Evolutionary conservation across 2,797 vertebrate species (phyloP).

Genomic region (Coregonus suidteri): DNA sequence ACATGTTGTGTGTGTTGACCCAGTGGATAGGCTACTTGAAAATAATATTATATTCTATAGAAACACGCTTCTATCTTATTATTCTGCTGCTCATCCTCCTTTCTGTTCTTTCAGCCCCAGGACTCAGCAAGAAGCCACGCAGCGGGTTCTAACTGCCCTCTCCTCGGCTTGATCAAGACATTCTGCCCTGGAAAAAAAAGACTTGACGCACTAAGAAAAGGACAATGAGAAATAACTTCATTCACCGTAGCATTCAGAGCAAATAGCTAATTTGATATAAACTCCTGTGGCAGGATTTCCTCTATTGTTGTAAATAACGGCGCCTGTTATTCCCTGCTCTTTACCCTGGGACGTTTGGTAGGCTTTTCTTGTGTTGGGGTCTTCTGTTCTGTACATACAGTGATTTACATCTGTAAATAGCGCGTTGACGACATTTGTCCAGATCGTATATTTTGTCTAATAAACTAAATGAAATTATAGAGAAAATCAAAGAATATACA

Average conservation of each 20-base stretch:
- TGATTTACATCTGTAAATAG: constrained; percentile 98
- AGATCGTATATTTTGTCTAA: constrained; percentile 99
- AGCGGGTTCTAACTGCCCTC: constrained; percentile 92
- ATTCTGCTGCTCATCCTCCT: constrained; percentile 51
- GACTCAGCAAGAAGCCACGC: constrained; percentile 91
- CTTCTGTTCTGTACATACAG: constrained; percentile 92
- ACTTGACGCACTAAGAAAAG: constrained; percentile 42
- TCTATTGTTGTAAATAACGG: constrained; percentile 83
- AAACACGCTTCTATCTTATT: too few relatives aligned
- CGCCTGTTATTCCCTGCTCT: constrained; percentile 77
- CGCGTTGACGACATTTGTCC: constrained; percentile 95
- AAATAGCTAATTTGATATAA: constrained; percentile 82
- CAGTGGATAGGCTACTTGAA: not conserved
- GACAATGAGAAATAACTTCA: constrained; percentile 77
- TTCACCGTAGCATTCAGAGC: constrained; percentile 85
- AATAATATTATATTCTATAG: not conserved
- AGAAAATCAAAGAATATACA: constrained; percentile 53
- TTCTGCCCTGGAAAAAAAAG: constrained; percentile 48
- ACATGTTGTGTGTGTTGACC: not conserved
- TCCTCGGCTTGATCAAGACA: constrained; percentile 90
- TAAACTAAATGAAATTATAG: constrained; percentile 98
- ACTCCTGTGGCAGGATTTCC: constrained; percentile 82
- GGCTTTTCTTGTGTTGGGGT: constrained; percentile 83
- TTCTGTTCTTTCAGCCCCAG: constrained; percentile 80
- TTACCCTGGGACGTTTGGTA: constrained; percentile 82